Evolutionary conservation across 2,797 vertebrate species (phyloP).

Genomic region (Melanotaenia parkinsoni): DNA sequence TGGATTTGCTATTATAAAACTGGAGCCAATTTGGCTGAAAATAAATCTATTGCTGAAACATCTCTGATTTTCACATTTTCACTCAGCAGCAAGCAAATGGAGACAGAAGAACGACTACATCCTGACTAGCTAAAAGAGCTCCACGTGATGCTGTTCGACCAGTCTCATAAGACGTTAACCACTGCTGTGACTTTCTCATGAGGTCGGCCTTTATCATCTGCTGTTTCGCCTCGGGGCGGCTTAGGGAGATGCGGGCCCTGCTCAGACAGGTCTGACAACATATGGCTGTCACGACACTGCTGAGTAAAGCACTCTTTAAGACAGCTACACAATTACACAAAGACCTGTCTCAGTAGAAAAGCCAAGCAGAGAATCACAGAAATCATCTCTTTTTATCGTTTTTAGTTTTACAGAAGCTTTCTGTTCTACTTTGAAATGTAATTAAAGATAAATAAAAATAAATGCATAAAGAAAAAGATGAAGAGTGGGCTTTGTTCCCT

Average conservation of each 20-base stretch:
- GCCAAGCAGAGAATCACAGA: background rate
- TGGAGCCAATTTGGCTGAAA: too few relatives aligned
- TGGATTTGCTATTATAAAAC: too few relatives aligned
- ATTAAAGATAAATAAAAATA: background rate
- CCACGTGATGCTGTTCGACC: rapidly evolving
- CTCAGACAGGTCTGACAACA: conserved; percentile 77
- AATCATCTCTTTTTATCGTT: background rate
- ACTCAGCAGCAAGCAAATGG: too few relatives aligned
- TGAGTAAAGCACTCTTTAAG: conserved; percentile 39
- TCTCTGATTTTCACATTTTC: too few relatives aligned
- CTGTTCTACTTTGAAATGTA: background rate
- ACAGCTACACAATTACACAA: conserved; percentile 37
- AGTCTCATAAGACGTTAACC: conserved; percentile 5
- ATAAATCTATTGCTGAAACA: too few relatives aligned
- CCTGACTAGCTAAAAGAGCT: background rate
- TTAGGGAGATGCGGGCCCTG: conserved; percentile 58
- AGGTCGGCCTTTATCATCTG: conserved; percentile 31
- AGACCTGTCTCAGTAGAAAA: conserved; percentile 7
- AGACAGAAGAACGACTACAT: too few relatives aligned
- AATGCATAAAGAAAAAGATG: background rate
- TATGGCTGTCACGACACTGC: conserved; percentile 67
- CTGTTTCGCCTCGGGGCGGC: conserved; percentile 36
- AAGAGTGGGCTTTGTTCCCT: background rate
- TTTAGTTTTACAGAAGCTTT: background rate
- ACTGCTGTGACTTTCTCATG: conserved; percentile 52